phyloP scores from a whole-genome alignment of 2,888 invertebrate genomes.

The Drosophila mettleri region DNA sequence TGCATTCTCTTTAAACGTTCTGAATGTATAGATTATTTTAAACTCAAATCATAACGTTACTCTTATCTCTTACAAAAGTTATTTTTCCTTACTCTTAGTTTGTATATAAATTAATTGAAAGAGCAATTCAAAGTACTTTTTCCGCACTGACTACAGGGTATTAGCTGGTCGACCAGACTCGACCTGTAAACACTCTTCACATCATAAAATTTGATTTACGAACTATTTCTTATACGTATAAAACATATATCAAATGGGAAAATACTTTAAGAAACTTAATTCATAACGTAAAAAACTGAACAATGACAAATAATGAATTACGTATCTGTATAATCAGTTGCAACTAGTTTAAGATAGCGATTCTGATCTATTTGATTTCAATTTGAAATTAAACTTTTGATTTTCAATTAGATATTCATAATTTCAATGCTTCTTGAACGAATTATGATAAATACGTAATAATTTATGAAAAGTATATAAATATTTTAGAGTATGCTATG shows the following conservation, averaged over 20 bases:
- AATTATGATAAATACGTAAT: constrained; percentile 57
- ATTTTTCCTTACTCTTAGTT: neutral
- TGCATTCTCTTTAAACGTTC: no score
- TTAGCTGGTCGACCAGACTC: neutral
- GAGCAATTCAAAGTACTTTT: neutral
- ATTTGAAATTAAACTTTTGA: constrained; percentile 14
- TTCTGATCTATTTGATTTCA: constrained; percentile 6
- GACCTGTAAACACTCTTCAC: neutral
- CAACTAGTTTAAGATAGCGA: constrained; percentile 45
- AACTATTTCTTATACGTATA: constrained; percentile 25
- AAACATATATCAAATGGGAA: constrained; percentile 15
- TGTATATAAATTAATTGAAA: neutral
- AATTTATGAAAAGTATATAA: constrained; percentile 11
- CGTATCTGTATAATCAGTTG: constrained; percentile 63
- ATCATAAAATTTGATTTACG: constrained; percentile 22
- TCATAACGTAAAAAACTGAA: constrained; percentile 71
- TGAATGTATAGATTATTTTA: no score
- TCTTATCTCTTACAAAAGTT: neutral
- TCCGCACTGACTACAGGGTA: constrained; percentile 8
- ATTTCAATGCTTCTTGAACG: constrained; percentile 32
- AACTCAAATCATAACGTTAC: no score
- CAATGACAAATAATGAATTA: constrained; percentile 75
- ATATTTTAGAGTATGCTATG: constrained; percentile 23
- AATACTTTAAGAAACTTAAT: constrained; percentile 59
- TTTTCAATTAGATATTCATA: neutral